Evolutionary conservation across 2,113 vertebrate species (phyloP).

Genomic region (Clinocottus analis): DNA sequence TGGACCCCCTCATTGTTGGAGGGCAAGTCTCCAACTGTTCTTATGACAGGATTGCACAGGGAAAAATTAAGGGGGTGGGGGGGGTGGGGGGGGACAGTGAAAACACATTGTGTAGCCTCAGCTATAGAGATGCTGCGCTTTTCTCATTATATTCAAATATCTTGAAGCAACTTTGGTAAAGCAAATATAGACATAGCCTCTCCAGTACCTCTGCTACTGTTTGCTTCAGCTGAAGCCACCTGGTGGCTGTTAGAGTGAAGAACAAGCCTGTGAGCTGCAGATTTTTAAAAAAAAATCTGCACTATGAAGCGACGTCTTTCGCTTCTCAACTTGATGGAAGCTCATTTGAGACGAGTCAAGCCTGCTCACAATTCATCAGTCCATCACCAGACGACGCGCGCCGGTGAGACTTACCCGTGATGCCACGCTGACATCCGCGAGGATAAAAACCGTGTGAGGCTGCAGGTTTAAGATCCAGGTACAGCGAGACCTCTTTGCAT

Average conservation of each 20-base stretch:
- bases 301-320: background rate
- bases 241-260: background rate
- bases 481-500: background rate
- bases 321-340: no score
- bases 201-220: background rate
- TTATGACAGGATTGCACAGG: slow-evolving; percentile 17
- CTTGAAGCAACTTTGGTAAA: slow-evolving; percentile 11
- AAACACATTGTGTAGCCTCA: background rate
- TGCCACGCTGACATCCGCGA: background rate
- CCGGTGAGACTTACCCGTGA: no score
- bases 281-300: background rate
- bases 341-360: no score
- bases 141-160: slow-evolving; percentile 15
- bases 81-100: background rate
- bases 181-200: background rate
- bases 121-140: background rate
- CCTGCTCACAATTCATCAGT: background rate
- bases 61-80: no score
- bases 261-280: background rate
- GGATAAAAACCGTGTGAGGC: background rate
- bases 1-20: slow-evolving; percentile 52
- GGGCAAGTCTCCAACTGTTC: slow-evolving; percentile 58
- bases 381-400: background rate
- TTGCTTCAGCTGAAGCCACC: background rate
- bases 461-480: background rate